phyloP scores from a whole-genome alignment of 2,113 vertebrate species.

The Laticauda colubrina region DNA sequence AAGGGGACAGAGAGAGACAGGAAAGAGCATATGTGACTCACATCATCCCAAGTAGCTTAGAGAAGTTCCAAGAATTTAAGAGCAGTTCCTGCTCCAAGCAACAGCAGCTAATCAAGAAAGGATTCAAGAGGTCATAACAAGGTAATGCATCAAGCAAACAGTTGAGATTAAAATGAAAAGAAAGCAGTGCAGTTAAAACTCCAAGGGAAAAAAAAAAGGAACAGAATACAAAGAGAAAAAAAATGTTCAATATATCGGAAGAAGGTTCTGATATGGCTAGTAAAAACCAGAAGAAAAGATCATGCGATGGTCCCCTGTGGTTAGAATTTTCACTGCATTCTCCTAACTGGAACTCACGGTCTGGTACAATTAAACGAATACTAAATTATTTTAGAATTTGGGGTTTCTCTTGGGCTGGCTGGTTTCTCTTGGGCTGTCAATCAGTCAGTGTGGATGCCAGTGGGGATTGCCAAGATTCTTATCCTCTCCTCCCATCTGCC shows the following conservation, averaged over 20 bases:
- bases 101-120: not conserved
- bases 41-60: not conserved
- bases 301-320: not conserved
- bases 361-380: not conserved
- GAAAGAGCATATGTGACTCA: not conserved
- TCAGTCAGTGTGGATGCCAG: not conserved
- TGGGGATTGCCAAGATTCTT: not conserved
- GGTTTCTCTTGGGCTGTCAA: not conserved
- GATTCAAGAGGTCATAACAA: not conserved
- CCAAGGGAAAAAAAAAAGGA: not conserved
- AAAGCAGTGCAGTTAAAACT: not conserved
- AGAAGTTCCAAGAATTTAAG: not conserved
- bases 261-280: too few relatives aligned
- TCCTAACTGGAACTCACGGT: not conserved
- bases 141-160: not conserved
- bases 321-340: not conserved
- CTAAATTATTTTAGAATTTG: not conserved
- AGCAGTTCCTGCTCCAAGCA: not conserved
- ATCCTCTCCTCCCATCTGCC: not conserved
- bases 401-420: not conserved
- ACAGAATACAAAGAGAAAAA: not conserved
- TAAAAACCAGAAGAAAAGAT: not conserved
- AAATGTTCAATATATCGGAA: not conserved
- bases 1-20: not conserved
- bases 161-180: not conserved